Conservation (phyloP, 64 coral and sea anemone species). For the Cladopsammia gracilis region DNA sequence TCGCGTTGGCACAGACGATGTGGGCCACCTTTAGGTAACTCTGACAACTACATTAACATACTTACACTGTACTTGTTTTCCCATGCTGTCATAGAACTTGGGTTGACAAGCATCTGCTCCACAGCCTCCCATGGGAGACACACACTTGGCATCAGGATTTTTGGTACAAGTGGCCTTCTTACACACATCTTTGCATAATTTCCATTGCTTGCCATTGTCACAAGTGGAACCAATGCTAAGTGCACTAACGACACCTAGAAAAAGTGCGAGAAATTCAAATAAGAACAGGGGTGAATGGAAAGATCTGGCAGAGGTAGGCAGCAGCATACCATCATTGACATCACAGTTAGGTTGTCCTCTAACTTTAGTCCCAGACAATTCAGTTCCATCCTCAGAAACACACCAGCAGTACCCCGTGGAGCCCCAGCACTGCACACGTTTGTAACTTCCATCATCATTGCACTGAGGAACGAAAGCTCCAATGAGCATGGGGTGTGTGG, state of each 20-base stretch:
- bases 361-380: slow-evolving; percentile 83
- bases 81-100: slow-evolving; percentile 58
- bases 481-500: slow-evolving; percentile 48
- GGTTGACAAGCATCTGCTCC: slow-evolving; percentile 29
- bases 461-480: slow-evolving; percentile 78
- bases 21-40: too few relatives aligned
- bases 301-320: background rate
- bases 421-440: slow-evolving; percentile 74
- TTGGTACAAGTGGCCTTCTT: slow-evolving; percentile 46
- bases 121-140: slow-evolving; percentile 68
- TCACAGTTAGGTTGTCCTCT: slow-evolving; percentile 74
- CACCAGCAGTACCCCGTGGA: slow-evolving; percentile 94
- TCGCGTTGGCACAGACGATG: too few relatives aligned
- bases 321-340: slow-evolving; percentile 9
- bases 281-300: background rate
- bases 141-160: slow-evolving; percentile 56
- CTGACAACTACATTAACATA: background rate
- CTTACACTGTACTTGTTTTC: slow-evolving; percentile 64
- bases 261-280: background rate
- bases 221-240: slow-evolving; percentile 6
- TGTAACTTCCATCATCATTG: slow-evolving; percentile 83
- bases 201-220: slow-evolving; percentile 2
- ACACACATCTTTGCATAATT: slow-evolving; percentile 43
- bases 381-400: slow-evolving; percentile 71
- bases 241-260: background rate